Evolutionary conservation across 2,113 vertebrate genomes (phyloP).

Genomic region (Catagonus wagneri): DNA sequence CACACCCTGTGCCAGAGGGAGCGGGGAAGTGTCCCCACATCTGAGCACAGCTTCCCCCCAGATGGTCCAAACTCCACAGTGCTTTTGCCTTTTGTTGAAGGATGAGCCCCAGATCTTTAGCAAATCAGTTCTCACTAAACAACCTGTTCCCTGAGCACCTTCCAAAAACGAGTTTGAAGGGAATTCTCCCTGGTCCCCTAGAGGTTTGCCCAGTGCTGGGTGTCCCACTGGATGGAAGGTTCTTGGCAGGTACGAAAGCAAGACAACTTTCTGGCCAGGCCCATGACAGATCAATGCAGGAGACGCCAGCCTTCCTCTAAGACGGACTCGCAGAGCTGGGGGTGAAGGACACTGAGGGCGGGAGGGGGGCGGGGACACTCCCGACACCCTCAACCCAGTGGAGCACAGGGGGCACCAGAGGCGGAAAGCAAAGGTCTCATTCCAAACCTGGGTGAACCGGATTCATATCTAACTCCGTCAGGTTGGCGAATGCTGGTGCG

Average conservation of each 20-base stretch:
- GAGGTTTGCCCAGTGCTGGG: not conserved
- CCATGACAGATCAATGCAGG: too few species aligned
- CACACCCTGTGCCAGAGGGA: not conserved
- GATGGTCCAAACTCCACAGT: not conserved
- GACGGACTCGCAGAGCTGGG: not conserved
- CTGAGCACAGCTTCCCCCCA: too few species aligned
- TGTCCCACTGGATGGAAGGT: not conserved
- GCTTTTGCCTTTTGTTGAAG: not conserved
- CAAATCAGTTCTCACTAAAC: not conserved
- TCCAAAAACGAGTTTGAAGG: not conserved
- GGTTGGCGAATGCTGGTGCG: not conserved
- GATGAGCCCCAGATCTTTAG: not conserved
- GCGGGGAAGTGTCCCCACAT: not conserved
- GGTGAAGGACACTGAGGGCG: not conserved
- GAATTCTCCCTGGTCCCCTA: not conserved
- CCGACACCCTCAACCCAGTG: not conserved
- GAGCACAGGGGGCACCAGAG: not conserved
- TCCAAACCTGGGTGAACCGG: not conserved
- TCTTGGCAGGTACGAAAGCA: accelerated
- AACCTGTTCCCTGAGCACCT: not conserved
- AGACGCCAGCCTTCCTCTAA: not conserved
- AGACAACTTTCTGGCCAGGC: not conserved
- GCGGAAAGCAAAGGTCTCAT: not conserved
- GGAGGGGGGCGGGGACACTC: not conserved
- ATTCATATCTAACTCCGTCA: not conserved